These are phyloP conservation scores for Mobula hypostoma DNA, from an alignment of 2,113 vertebrate species.

Conservation along the genomic window DNA sequence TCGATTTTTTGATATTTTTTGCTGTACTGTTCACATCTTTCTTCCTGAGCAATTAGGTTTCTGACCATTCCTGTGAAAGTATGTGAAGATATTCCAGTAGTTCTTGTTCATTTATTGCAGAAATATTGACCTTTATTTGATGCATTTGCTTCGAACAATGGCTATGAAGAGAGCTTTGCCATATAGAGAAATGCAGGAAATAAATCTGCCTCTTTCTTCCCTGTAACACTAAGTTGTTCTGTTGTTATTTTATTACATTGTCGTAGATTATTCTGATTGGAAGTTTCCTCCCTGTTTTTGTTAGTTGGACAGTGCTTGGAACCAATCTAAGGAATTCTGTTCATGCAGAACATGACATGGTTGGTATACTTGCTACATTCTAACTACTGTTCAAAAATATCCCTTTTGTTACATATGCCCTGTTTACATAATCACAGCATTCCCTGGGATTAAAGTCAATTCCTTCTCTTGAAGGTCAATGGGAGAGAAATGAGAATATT, in stretches of 20 bases:
- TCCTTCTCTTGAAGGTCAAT: background rate
- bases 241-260: background rate
- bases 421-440: background rate
- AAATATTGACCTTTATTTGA: background rate
- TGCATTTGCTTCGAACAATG: background rate
- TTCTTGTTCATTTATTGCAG: background rate
- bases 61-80: background rate
- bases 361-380: background rate
- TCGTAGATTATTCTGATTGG: background rate
- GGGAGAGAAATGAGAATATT: background rate
- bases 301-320: background rate
- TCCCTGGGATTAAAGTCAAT: no score
- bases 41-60: background rate
- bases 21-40: background rate
- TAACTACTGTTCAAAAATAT: background rate
- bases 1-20: background rate
- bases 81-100: background rate
- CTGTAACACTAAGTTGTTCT: background rate
- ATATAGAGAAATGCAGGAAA: background rate
- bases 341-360: background rate
- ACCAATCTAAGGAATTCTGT: background rate
- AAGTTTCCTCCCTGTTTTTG: background rate
- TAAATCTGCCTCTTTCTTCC: background rate
- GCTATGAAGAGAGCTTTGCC: background rate
- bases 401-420: background rate